These are phyloP conservation scores for Sceliomorpha sp. DNA, from an alignment of 2,888 invertebrate genomes.

Conservation along the genomic window DNA sequence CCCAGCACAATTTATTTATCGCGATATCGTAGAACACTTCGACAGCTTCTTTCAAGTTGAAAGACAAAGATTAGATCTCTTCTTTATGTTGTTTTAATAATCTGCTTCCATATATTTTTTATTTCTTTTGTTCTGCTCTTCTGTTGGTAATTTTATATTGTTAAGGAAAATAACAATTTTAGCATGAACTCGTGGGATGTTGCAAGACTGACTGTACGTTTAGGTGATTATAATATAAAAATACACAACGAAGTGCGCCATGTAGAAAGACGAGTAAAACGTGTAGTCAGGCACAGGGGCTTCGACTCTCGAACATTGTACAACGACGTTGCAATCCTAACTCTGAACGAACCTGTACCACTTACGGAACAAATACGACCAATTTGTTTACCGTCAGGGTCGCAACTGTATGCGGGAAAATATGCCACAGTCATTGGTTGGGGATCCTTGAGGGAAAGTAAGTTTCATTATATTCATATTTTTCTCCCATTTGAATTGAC, in stretches of 20 bases:
- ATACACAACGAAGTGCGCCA: slow-evolving; percentile 88
- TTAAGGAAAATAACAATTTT: slow-evolving; percentile 61
- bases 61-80: no score
- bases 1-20: no score
- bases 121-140: no score
- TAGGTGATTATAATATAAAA: slow-evolving; percentile 92
- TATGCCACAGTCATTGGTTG: slow-evolving; percentile 92
- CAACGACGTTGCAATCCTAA: slow-evolving; percentile 91
- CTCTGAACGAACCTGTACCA: slow-evolving; percentile 88
- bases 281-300: slow-evolving; percentile 91
- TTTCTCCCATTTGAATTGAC: no score
- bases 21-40: no score
- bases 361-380: slow-evolving; percentile 88
- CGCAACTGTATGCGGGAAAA: slow-evolving; percentile 85
- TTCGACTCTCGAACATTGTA: slow-evolving; percentile 92
- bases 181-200: slow-evolving; percentile 96
- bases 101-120: no score
- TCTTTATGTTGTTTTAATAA: no score
- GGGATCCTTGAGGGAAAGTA: slow-evolving; percentile 91
- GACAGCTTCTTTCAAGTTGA: no score
- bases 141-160: no score
- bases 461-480: slow-evolving; percentile 72
- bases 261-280: slow-evolving; percentile 88
- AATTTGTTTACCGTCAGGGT: slow-evolving; percentile 87
- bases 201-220: slow-evolving; percentile 88